These are phyloP conservation scores for Turnix velox DNA, from an alignment of 2,113 vertebrate species.

Conservation along the genomic window DNA sequence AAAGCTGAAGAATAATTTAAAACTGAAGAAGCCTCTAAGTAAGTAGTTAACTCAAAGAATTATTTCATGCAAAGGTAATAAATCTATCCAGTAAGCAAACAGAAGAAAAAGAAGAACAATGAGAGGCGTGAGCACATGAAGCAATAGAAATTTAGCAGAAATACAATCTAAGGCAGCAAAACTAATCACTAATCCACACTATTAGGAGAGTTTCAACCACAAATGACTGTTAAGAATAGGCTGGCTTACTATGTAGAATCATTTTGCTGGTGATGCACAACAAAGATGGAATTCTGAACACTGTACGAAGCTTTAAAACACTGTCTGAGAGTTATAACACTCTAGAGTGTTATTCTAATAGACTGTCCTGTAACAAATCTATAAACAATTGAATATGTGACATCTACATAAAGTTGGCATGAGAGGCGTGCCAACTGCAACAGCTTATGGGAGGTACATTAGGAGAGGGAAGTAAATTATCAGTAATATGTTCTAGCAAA, in stretches of 20 bases:
- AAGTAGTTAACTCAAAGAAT: constrained; percentile 17
- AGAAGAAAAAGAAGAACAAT: constrained; percentile 45
- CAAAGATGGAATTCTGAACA: background rate
- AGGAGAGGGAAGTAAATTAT: background rate
- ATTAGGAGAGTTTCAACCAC: background rate
- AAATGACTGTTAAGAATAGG: background rate
- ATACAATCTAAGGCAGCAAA: background rate
- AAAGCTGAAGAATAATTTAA: background rate
- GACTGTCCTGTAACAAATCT: background rate
- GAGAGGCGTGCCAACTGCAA: background rate
- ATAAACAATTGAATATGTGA: background rate
- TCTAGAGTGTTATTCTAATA: background rate
- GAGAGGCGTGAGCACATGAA: constrained; percentile 13
- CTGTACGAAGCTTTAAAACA: background rate
- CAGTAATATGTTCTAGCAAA: background rate
- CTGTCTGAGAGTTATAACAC: background rate
- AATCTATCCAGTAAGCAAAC: constrained; percentile 40
- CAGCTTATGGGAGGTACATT: fast-evolving
- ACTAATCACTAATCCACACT: background rate
- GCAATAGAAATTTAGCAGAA: constrained; percentile 29
- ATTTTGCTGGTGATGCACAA: background rate
- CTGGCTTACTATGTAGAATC: background rate
- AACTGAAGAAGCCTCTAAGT: background rate
- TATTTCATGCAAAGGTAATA: constrained; percentile 38
- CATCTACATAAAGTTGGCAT: background rate